Conservation (phyloP, 2,113 vertebrate species). For the Tyto alba region DNA sequence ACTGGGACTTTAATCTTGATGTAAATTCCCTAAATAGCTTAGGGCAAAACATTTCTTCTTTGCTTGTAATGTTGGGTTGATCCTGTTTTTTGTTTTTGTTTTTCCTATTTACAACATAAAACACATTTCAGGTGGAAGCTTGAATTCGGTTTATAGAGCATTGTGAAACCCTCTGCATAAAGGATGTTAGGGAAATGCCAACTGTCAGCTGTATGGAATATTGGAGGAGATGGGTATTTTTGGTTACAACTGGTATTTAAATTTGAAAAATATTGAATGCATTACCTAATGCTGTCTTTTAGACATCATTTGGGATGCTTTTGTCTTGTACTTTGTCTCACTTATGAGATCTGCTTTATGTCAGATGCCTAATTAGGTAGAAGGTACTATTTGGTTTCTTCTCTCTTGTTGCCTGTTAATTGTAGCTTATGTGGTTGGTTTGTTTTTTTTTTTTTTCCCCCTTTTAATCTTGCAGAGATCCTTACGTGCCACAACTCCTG, state of each 20-base stretch:
- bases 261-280: neutral
- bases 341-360: neutral
- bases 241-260: neutral
- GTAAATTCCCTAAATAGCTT: neutral
- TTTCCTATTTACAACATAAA: neutral
- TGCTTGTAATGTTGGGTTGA: neutral
- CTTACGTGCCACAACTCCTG: slow-evolving; percentile 66
- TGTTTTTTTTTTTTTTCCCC: neutral
- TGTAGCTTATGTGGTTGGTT: neutral
- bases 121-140: neutral
- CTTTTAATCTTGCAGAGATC: slow-evolving; percentile 76
- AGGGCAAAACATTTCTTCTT: neutral
- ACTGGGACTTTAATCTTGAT: neutral
- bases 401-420: neutral
- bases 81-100: rapidly evolving
- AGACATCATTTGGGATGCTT: neutral
- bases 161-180: neutral
- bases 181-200: neutral
- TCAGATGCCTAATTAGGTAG: neutral
- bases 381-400: neutral
- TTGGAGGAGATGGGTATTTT: neutral
- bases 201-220: neutral
- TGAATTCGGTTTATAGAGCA: neutral
- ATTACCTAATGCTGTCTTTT: neutral
- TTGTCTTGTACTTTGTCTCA: neutral